A percentile compares a stretch with the other conserved stretches of the same genome.
phyloP scores from a whole-genome alignment of 2,797 vertebrate genomes.

The Xenopus petersii region DNA sequence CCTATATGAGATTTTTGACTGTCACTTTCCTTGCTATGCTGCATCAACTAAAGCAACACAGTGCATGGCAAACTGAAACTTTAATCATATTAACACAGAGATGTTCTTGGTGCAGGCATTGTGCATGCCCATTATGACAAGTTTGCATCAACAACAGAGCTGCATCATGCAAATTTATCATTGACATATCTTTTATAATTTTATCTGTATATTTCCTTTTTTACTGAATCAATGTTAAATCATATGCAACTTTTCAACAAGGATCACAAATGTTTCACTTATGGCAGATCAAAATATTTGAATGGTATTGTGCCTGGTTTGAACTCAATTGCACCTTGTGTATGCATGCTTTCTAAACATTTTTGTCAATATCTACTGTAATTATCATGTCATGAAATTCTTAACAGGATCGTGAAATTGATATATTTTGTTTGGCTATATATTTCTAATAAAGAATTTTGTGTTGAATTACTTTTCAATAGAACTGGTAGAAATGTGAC shows the following conservation, averaged over 20 bases:
- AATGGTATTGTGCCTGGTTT: not conserved
- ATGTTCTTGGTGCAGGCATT: not conserved
- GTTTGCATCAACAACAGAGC: not conserved
- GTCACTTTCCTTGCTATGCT: not conserved
- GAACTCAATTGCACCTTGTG: not conserved
- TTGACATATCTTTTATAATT: too few relatives aligned
- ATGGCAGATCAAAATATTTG: not conserved
- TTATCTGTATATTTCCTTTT: not conserved
- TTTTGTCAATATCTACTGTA: not conserved
- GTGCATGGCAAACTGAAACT: not conserved
- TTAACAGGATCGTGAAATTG: not conserved
- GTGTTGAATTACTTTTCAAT: not conserved
- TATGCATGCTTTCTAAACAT: not conserved
- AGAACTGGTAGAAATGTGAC: not conserved
- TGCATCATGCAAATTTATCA: not conserved
- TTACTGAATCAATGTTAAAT: not conserved
- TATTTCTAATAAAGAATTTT: not conserved
- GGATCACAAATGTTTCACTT: not conserved
- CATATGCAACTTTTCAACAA: not conserved
- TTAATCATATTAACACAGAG: not conserved
- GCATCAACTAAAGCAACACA: conserved; percentile 1
- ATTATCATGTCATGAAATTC: not conserved
- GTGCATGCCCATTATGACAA: not conserved
- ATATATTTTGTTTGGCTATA: not conserved
- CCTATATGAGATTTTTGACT: not conserved